A percentile compares a stretch with the other conserved stretches of the same genome.
These are phyloP conservation scores for Apodemus sylvaticus DNA, from an alignment of 2,113 vertebrate genomes.

Conservation along the genomic window DNA sequence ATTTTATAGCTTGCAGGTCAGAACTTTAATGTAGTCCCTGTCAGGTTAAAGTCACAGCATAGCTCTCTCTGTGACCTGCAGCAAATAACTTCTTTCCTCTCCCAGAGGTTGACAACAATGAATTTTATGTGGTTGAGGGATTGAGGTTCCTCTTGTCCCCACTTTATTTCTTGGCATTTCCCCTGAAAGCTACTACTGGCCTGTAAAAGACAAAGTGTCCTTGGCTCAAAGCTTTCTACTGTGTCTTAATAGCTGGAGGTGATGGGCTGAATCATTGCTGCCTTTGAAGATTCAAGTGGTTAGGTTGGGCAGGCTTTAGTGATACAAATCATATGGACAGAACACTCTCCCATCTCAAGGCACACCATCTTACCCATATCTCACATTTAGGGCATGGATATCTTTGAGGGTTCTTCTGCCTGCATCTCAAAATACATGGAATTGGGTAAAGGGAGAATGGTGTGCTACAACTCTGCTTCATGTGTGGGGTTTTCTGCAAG, in stretches of 20 bases:
- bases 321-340: background rate
- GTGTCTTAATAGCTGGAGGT: background rate
- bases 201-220: background rate
- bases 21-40: background rate
- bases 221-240: background rate
- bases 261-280: background rate
- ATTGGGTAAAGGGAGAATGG: background rate
- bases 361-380: background rate
- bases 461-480: background rate
- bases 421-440: too few relatives aligned
- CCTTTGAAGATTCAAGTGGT: background rate
- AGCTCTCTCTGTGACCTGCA: background rate
- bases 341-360: background rate
- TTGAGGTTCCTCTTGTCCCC: background rate
- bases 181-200: background rate
- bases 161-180: background rate
- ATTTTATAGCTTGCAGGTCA: background rate
- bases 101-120: background rate
- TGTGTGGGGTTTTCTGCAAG: background rate
- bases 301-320: background rate
- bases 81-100: background rate
- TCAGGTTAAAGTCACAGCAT: background rate
- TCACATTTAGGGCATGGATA: background rate
- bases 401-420: background rate
- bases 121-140: background rate